phyloP scores from a whole-genome alignment of 1,140 invertebrate genomes.

The Microplitis mediator region DNA sequence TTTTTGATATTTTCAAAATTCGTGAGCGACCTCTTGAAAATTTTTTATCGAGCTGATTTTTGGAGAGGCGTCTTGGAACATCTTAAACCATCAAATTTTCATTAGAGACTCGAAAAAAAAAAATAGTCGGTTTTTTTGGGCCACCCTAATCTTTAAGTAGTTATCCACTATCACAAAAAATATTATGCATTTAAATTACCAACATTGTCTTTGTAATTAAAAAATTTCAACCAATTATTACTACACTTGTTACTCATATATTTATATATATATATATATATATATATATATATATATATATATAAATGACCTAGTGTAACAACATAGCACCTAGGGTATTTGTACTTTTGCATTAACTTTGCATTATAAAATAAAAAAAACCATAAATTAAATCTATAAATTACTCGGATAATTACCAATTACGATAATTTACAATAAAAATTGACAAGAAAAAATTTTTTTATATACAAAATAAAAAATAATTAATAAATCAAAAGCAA shows the following conservation, averaged over 20 bases:
- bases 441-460: conserved; percentile 50
- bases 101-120: no score
- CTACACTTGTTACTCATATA: background rate
- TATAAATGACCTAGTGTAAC: conserved; percentile 55
- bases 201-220: no score
- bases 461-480: conserved; percentile 55
- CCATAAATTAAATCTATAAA: conserved; percentile 36
- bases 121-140: no score
- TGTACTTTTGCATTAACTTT: conserved; percentile 61
- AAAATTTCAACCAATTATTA: no score
- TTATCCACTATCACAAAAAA: no score
- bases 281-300: background rate
- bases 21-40: no score
- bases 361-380: conserved; percentile 45
- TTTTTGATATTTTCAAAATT: no score
- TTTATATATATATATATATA: background rate
- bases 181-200: no score
- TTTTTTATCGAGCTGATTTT: no score
- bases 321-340: conserved; percentile 64
- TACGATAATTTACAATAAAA: conserved; percentile 34
- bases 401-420: background rate
- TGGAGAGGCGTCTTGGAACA: no score
- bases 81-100: no score
- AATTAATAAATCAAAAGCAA: conserved; percentile 36
- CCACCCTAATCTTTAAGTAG: no score